Base-by-base conservation (phyloP, 2,113 vertebrate species). In the Cyphomyrus plagiostoma region DNA sequence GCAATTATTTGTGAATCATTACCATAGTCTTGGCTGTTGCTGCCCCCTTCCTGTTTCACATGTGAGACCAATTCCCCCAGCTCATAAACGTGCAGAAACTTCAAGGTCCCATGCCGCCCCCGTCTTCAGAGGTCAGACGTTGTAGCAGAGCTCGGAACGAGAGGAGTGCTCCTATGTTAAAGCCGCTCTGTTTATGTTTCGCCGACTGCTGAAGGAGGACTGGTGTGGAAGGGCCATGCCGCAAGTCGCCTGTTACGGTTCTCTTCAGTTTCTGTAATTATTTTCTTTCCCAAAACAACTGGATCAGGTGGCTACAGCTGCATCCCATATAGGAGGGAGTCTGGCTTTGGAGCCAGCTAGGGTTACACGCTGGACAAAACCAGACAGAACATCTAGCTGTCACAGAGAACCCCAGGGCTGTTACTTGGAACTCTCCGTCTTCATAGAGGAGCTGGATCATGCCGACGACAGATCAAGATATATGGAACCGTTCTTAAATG, bases 1-100 rank as follows among this genome's bases (percentile, higher is more conserved):
- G 52, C 86, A 90, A 46, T 74, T 80, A 56, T 90, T 80, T 90
- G 86, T 90, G 86, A 90, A 53, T 90, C 85, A 90, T 56, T 77
- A 52, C 89, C 30, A 87, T 77, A 17, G 66, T 74, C 26, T 50
- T 80, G 35, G n/a, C 89, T 30, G 15, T 86, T 45, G 53, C 53
- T 86, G 39, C 11, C n/a, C 26, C n/a, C 46, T 88, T 90, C 89
- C 85, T 90, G 89, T 87, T 87, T 46, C 48, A 86, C 66, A 87
- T 80, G 30, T 77, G 66, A 80, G 30, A 83, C 26, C 66, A 2
- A 46, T 77, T 77, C 48, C 30, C 86, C 49, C 66, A 42, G 89
- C 56, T 46, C 48, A 23, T 35, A n/a, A 80, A 80, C 85, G 4
- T 80, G 85, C 49, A 56, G 56, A 11, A 53, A 45, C 19, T 7